A percentile compares a stretch with the other conserved stretches of the same genome.
Conservation (phyloP, 2,113 vertebrate genomes). For the Gavia stellata region DNA sequence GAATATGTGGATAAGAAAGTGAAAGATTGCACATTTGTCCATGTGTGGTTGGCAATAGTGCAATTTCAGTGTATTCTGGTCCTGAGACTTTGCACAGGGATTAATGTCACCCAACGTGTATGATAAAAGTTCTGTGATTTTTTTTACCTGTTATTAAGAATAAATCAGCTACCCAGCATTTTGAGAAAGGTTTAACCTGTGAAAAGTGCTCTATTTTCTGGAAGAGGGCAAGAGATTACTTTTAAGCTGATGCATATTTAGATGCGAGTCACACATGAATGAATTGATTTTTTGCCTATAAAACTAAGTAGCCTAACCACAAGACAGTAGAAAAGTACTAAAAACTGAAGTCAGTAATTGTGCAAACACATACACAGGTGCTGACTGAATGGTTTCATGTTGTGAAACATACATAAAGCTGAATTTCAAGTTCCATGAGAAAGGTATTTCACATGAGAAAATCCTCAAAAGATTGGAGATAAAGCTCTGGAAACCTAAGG, state of each 20-base stretch:
- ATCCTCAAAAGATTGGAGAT: neutral
- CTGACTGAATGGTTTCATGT: neutral
- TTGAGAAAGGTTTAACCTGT: neutral
- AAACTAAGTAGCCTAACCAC: neutral
- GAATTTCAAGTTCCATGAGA: neutral
- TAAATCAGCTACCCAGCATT: neutral
- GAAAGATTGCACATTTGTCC: neutral
- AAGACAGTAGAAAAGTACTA: neutral
- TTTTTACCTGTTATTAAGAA: neutral
- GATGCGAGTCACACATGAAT: neutral
- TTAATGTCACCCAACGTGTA: neutral
- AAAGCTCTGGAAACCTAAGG: neutral
- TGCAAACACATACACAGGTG: neutral
- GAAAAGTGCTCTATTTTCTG: neutral
- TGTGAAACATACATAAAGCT: neutral
- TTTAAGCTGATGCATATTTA: neutral
- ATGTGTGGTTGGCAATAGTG: neutral
- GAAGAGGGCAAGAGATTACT: neutral
- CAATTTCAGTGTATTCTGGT: neutral
- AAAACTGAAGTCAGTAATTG: neutral
- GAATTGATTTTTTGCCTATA: neutral
- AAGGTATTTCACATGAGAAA: neutral
- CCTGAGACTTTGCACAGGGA: neutral
- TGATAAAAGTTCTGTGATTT: neutral
- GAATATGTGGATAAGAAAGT: neutral